phyloP scores from a whole-genome alignment of 2,797 vertebrate genomes.

The Craterocephalus amniculus region DNA sequence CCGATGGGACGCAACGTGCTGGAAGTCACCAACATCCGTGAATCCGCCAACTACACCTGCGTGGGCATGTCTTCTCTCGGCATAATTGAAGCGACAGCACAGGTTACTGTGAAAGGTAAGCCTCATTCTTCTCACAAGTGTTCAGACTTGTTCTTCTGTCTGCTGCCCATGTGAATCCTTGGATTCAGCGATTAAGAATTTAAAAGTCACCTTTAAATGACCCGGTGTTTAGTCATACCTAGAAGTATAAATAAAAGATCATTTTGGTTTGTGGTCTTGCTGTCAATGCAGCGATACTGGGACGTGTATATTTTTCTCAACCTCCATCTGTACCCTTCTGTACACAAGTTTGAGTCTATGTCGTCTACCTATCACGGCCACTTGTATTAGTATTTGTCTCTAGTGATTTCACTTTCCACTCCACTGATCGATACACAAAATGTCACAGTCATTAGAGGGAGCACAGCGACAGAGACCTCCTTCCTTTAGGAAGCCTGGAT shows the following conservation, averaged over 20 bases:
- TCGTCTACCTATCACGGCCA: conserved; percentile 39
- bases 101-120: conserved; percentile 97
- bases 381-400: conserved; percentile 62
- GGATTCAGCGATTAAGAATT: conserved; percentile 6
- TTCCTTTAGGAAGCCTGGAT: conserved; percentile 59
- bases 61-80: conserved; percentile 96
- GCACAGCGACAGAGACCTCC: conserved; percentile 40
- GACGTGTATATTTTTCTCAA: conserved; percentile 16
- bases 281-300: conserved; percentile 22
- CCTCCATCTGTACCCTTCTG: conserved; percentile 1
- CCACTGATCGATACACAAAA: conserved; percentile 74
- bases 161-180: neutral
- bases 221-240: conserved; percentile 12
- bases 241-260: conserved; percentile 36
- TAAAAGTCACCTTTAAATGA: neutral
- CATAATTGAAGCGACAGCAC: conserved; percentile 94
- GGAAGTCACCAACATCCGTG: conserved; percentile 92
- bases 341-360: conserved; percentile 36
- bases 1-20: conserved; percentile 93
- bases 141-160: neutral
- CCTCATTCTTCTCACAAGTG: no score
- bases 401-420: conserved; percentile 73
- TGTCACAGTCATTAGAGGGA: conserved; percentile 74
- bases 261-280: conserved; percentile 23
- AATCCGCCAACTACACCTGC: conserved; percentile 95